Evolutionary conservation across 1,140 invertebrate species (phyloP).

Genomic region (Limonius californicus): DNA sequence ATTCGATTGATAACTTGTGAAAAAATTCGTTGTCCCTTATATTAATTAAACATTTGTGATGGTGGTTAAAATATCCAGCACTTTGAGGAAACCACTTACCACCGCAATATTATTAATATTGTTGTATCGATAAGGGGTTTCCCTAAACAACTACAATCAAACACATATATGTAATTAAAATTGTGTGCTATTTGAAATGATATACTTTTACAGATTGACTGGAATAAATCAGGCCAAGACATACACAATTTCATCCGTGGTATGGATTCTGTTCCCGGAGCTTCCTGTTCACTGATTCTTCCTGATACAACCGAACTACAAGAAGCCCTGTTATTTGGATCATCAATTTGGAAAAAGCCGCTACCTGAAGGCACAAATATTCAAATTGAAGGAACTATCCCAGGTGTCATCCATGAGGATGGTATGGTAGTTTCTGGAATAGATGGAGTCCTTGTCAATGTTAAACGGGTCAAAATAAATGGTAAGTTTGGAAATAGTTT

Average conservation of each 20-base stretch:
- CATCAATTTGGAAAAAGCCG: slow-evolving; percentile 65
- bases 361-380: slow-evolving; percentile 59
- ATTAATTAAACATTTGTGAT: no score
- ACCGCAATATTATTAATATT: no score
- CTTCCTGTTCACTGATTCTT: slow-evolving; percentile 66
- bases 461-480: slow-evolving; percentile 39
- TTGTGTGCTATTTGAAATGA: no score
- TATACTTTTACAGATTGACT: slow-evolving; percentile 62
- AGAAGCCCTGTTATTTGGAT: slow-evolving; percentile 76
- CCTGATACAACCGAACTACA: slow-evolving; percentile 52
- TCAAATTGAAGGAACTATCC: slow-evolving; percentile 54
- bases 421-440: slow-evolving; percentile 77
- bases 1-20: no score
- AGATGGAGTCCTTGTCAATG: slow-evolving; percentile 69
- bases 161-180: no score
- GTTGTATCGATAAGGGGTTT: no score
- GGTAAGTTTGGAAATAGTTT: slow-evolving; percentile 22
- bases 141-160: no score
- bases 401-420: slow-evolving; percentile 70
- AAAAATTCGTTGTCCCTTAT: no score
- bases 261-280: slow-evolving; percentile 89
- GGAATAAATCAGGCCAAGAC: slow-evolving; percentile 60
- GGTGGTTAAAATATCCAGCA: no score
- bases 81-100: no score
- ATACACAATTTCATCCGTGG: slow-evolving; percentile 94